phyloP scores from a whole-genome alignment of 2,888 invertebrate species.

The Phaedon cochleariae region DNA sequence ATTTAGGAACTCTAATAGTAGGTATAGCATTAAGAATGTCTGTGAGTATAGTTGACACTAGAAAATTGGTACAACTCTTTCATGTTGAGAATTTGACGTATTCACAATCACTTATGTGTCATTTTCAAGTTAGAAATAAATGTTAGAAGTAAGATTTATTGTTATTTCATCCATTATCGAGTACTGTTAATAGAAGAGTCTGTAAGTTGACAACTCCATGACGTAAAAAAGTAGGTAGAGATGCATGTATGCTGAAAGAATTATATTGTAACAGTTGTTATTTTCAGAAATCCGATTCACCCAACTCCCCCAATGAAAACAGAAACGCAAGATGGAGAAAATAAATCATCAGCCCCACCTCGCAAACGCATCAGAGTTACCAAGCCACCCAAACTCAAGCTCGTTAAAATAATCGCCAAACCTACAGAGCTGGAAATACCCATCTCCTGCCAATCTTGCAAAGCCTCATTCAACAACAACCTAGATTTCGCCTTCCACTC shows the following conservation, averaged over 20 bases:
- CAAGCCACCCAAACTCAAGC: not conserved
- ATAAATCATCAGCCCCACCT: not conserved
- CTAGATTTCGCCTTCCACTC: conserved; percentile 55
- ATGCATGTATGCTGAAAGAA: too few relatives aligned
- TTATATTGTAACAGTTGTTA: not conserved
- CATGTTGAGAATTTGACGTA: not conserved
- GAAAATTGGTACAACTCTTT: not conserved
- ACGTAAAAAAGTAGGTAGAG: too few relatives aligned
- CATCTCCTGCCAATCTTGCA: conserved; percentile 66
- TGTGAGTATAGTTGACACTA: not conserved
- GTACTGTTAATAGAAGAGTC: too few relatives aligned
- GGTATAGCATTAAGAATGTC: too few relatives aligned
- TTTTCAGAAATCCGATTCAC: not conserved
- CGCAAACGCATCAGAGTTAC: not conserved
- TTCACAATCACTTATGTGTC: not conserved
- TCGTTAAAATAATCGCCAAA: conserved; percentile 5
- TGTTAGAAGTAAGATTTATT: not conserved
- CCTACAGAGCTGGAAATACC: conserved; percentile 51
- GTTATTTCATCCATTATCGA: too few relatives aligned
- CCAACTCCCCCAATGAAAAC: too few relatives aligned
- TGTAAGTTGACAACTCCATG: too few relatives aligned
- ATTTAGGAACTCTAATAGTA: too few relatives aligned
- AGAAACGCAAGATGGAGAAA: too few relatives aligned
- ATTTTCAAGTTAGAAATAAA: not conserved
- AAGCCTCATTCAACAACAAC: conserved; percentile 62